Conservation (phyloP, 2,888 invertebrate species). For the Biston stratarius region DNA sequence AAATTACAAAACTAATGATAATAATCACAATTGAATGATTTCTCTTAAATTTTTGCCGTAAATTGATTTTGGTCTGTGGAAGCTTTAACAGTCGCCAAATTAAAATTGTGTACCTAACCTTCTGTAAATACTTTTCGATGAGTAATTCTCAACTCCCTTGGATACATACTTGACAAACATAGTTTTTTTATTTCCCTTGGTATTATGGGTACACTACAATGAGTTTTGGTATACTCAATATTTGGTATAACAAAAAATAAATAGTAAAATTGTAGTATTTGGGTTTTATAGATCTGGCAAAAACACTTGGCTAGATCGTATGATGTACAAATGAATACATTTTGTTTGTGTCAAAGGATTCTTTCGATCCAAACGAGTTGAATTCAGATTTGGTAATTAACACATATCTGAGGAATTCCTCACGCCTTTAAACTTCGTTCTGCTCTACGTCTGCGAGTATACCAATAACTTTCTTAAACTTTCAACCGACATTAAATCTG, state of each 20-base stretch:
- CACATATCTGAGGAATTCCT: neutral
- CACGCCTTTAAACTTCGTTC: conserved; percentile 47
- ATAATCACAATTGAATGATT: too few relatives aligned
- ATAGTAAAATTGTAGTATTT: neutral
- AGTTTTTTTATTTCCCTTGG: too few relatives aligned
- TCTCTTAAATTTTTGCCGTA: too few relatives aligned
- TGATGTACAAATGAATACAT: neutral
- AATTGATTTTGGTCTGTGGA: too few relatives aligned
- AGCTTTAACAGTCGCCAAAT: conserved; percentile 19
- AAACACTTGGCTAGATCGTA: neutral
- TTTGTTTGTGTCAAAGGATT: neutral
- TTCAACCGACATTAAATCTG: conserved; percentile 32
- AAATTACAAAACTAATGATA: too few relatives aligned
- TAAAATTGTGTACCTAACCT: conserved; percentile 12
- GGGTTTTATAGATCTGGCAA: neutral
- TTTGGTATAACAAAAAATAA: too few relatives aligned
- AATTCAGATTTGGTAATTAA: conserved; percentile 2
- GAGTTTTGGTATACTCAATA: too few relatives aligned
- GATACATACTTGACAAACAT: conserved; percentile 32
- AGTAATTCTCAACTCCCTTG: conserved; percentile 50
- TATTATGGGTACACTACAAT: too few relatives aligned
- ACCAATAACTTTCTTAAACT: conserved; percentile 5
- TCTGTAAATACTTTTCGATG: conserved; percentile 9
- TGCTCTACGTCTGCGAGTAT: conserved; percentile 26
- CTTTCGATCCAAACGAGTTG: conserved; percentile 67